phyloP scores from a whole-genome alignment of 2,113 vertebrate species.

The Poeciliopsis prolifica region DNA sequence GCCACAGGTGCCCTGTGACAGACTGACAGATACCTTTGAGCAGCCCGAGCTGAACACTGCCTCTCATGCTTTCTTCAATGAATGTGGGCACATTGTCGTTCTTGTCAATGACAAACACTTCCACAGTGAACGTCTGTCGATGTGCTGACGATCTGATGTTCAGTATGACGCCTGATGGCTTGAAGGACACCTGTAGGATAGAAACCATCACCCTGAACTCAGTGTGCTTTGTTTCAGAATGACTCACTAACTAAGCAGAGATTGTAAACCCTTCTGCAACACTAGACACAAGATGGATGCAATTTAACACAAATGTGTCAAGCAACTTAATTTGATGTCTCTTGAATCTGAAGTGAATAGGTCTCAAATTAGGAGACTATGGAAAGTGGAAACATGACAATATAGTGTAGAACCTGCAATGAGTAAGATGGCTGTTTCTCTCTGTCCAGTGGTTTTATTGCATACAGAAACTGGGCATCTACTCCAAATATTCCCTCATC shows the following conservation, averaged over 20 bases:
- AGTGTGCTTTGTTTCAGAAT: neutral
- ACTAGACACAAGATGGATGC: neutral
- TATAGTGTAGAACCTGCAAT: slow-evolving; percentile 73
- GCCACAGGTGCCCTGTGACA: too few species aligned
- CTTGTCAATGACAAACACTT: slow-evolving; percentile 79
- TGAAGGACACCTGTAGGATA: slow-evolving; percentile 72
- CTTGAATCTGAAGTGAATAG: neutral
- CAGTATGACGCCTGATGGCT: slow-evolving; percentile 72
- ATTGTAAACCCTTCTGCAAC: neutral
- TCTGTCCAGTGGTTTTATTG: slow-evolving; percentile 82
- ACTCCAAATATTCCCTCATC: slow-evolving; percentile 83
- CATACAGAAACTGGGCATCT: slow-evolving; percentile 82
- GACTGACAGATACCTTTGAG: slow-evolving; percentile 71
- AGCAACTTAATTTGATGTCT: neutral
- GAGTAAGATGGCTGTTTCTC: slow-evolving; percentile 85
- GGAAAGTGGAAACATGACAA: neutral
- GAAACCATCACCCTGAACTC: slow-evolving; percentile 11
- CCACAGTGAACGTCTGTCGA: slow-evolving; percentile 73
- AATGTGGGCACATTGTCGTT: slow-evolving; percentile 82
- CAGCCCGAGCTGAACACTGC: slow-evolving; percentile 79
- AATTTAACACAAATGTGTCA: neutral
- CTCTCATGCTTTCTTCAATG: slow-evolving; percentile 75
- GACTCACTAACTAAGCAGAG: neutral
- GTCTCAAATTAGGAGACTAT: neutral
- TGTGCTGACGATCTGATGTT: slow-evolving; percentile 64